These are phyloP conservation scores for Polypedilum vanderplanki DNA, from an alignment of 1,140 invertebrate genomes.

Conservation along the genomic window DNA sequence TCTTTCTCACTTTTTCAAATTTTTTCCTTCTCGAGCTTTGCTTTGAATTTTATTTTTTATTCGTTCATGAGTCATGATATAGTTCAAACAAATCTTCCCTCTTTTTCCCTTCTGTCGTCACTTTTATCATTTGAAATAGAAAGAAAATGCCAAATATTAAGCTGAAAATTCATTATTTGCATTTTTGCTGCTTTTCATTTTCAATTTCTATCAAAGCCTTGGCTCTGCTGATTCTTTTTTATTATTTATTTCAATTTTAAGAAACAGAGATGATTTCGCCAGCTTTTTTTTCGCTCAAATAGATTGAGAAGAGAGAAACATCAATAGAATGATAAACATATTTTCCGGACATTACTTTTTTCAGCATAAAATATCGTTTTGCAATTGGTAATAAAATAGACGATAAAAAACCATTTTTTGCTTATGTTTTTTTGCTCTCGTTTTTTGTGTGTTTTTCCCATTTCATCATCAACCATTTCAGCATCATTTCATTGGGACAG, in stretches of 20 bases:
- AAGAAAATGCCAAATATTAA: constrained; percentile 19
- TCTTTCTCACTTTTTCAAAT: neutral
- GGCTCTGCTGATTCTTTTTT: neutral
- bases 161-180: constrained; percentile 18
- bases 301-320: neutral
- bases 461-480: neutral
- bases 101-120: neutral
- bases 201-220: neutral
- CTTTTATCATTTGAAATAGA: neutral
- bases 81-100: neutral
- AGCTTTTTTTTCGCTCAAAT: neutral
- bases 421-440: neutral
- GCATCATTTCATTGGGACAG: neutral
- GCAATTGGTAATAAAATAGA: constrained; percentile 23
- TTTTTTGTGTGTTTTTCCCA: neutral
- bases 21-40: neutral
- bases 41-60: neutral
- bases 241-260: neutral
- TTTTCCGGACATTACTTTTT: constrained; percentile 29
- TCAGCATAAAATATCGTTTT: constrained; percentile 26
- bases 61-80: neutral
- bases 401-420: constrained; percentile 26
- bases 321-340: constrained; percentile 27
- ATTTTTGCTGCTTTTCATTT: constrained; percentile 4
- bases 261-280: neutral